Conservation (phyloP, 2,888 invertebrate genomes). For the Galerucella calmariensis region DNA sequence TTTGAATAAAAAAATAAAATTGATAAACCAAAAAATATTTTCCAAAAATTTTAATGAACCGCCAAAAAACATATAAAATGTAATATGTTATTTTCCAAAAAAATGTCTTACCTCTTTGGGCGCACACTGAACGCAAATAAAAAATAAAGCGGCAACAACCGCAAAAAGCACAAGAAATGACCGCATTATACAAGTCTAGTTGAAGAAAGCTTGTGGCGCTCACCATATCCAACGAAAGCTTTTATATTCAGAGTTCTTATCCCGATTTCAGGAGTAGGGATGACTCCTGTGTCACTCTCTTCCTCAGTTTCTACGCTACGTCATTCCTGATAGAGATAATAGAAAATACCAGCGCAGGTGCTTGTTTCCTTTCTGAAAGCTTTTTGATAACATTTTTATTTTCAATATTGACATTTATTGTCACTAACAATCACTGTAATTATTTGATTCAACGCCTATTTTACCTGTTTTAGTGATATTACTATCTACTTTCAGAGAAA, state of each 20-base stretch:
- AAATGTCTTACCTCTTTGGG: slow-evolving; percentile 26
- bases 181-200: slow-evolving; percentile 22
- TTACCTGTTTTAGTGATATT: slow-evolving; percentile 12
- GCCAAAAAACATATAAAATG: not conserved
- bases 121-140: slow-evolving; percentile 25
- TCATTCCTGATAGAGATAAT: slow-evolving; percentile 24
- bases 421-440: slow-evolving; percentile 17
- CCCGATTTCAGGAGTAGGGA: slow-evolving; percentile 28
- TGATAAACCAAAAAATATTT: not conserved
- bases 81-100: not conserved
- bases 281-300: slow-evolving; percentile 5
- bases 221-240: slow-evolving; percentile 23
- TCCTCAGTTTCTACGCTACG: slow-evolving; percentile 13
- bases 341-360: slow-evolving; percentile 31
- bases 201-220: slow-evolving; percentile 29
- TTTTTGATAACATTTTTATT: slow-evolving; percentile 28
- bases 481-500: slow-evolving; percentile 6
- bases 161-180: slow-evolving; percentile 29
- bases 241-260: slow-evolving; percentile 30
- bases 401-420: slow-evolving; percentile 14
- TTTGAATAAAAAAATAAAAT: no score
- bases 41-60: not conserved
- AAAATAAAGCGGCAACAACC: slow-evolving; percentile 29
- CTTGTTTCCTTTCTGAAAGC: slow-evolving; percentile 20
- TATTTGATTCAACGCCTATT: slow-evolving; percentile 18